Evolutionary conservation across 2,113 vertebrate genomes (phyloP).

Genomic region (Patagioenas fasciata): DNA sequence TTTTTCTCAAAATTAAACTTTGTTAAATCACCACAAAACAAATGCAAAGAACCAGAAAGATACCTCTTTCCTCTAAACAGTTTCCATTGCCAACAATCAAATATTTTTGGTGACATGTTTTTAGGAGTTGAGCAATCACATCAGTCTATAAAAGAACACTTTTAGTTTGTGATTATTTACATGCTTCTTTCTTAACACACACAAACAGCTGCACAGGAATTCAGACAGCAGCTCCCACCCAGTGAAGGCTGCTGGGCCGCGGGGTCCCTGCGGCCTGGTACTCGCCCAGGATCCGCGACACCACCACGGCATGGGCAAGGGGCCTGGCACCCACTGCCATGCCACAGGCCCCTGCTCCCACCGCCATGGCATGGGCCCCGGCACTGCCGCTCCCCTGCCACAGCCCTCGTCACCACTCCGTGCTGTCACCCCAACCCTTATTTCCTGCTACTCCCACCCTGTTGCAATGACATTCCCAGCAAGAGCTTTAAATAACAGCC

Average conservation of each 20-base stretch:
- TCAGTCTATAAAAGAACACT: neutral
- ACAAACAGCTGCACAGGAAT: neutral
- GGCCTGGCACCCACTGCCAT: too few species aligned
- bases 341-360: too few species aligned
- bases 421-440: neutral
- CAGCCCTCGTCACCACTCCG: fast-evolving
- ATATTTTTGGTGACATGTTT: neutral
- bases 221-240: neutral
- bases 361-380: too few species aligned
- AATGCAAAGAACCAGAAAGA: neutral
- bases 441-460: slow-evolving; percentile 42
- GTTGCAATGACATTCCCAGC: neutral
- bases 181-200: too few species aligned
- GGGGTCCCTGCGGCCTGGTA: neutral
- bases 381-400: neutral
- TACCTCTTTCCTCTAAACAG: fast-evolving
- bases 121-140: neutral
- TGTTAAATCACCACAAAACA: neutral
- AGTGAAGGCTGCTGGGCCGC: fast-evolving
- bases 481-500: slow-evolving; percentile 4
- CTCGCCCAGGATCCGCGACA: fast-evolving
- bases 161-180: neutral
- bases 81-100: neutral
- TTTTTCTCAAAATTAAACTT: neutral
- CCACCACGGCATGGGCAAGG: too few species aligned